Conservation (phyloP, 2,797 vertebrate species). For the Rhodeus uyekii region DNA sequence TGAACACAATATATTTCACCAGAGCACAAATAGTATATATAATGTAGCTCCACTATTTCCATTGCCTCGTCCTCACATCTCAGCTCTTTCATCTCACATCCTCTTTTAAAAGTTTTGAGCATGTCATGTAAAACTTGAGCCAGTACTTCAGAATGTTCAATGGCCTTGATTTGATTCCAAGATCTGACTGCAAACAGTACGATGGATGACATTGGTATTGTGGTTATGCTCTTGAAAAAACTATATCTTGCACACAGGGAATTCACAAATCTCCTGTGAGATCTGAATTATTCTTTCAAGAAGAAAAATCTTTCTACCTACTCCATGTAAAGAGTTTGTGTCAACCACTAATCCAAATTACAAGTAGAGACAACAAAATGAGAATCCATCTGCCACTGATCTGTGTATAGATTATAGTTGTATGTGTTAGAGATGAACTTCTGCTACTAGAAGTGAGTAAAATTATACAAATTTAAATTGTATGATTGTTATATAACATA, state of each 20-base stretch:
- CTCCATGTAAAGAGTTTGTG: background rate
- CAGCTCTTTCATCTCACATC: constrained; percentile 12
- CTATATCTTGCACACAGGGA: constrained; percentile 27
- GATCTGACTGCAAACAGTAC: constrained; percentile 23
- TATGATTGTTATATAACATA: background rate
- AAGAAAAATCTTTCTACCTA: background rate
- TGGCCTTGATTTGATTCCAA: constrained; percentile 31
- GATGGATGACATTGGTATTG: constrained; percentile 7
- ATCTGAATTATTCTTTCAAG: constrained; percentile 16
- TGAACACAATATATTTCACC: background rate
- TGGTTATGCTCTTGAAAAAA: constrained; percentile 19
- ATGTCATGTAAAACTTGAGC: constrained; percentile 29
- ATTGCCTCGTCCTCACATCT: background rate
- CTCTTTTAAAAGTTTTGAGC: constrained; percentile 17
- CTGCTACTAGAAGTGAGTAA: background rate
- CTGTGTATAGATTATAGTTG: background rate
- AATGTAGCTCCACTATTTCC: background rate
- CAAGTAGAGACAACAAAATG: background rate
- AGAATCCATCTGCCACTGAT: background rate
- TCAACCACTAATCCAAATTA: constrained; percentile 24
- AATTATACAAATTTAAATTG: no score
- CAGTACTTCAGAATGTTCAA: constrained; percentile 20
- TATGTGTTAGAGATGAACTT: background rate
- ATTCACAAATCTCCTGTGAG: constrained; percentile 25
- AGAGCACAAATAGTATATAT: background rate